Evolutionary conservation across 1,140 invertebrate species (phyloP).

Genomic region (Drosophila subobscura): DNA sequence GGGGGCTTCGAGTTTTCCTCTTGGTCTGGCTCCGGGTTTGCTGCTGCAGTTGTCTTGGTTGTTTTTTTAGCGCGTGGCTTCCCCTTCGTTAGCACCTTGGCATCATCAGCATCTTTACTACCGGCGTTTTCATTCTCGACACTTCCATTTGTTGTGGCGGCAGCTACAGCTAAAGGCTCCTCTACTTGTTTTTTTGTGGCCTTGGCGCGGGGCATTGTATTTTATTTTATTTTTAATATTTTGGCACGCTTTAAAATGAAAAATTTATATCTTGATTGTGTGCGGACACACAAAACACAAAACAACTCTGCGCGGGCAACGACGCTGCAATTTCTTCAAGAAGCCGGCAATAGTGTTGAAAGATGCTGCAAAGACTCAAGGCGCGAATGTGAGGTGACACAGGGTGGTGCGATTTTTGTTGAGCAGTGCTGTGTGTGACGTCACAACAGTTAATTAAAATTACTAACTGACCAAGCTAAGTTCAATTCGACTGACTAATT

Average conservation of each 20-base stretch:
- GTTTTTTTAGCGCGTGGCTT: conserved; percentile 52
- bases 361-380: background rate
- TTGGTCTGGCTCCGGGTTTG: conserved; percentile 12
- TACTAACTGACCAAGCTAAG: too few species aligned
- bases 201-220: conserved; percentile 59
- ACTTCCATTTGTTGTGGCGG: conserved; percentile 49
- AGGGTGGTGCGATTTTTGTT: background rate
- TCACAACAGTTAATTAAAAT: too few species aligned
- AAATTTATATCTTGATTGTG: background rate
- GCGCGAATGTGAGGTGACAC: too few species aligned
- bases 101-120: conserved; percentile 1
- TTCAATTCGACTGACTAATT: too few species aligned
- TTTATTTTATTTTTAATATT: background rate
- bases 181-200: conserved; percentile 42
- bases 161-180: conserved; percentile 2
- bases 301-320: conserved; percentile 63
- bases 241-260: background rate
- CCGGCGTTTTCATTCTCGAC: conserved; percentile 11
- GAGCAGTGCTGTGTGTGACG: too few species aligned
- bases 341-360: conserved; percentile 47
- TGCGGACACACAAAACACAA: conserved; percentile 21
- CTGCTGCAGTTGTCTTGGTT: conserved; percentile 5
- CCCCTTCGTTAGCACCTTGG: conserved; percentile 29
- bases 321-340: conserved; percentile 26
- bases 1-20: conserved; percentile 8